Evolutionary conservation across 2,888 invertebrate species (phyloP), one percentile per base, ranked within the genome.

Genomic region (Pyralis farinalis): DNA sequence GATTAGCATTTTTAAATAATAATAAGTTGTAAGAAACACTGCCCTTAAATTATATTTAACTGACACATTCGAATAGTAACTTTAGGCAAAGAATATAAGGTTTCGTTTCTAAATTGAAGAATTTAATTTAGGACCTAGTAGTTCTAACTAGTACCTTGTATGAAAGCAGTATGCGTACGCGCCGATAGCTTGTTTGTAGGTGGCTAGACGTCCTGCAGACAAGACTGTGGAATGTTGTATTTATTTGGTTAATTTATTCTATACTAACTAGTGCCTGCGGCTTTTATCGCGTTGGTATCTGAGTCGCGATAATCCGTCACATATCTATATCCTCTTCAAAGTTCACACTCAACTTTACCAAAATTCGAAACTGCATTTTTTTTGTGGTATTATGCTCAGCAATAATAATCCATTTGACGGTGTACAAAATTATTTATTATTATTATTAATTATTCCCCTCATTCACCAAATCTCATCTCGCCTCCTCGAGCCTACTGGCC

Each of bases 141-240:
- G 25, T 40, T 11, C 21, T 41, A 40, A 35, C 40, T 40, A 29
- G 29, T 22, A 43, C 9, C 32, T 46, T 54, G 61, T 57, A 56
- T 51, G 69, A 69, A 77, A 66, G 58, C 63, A 58, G 63, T 51
- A 56, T 67, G 71, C 72, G 76, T 71, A 61, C 54, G 64, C 67
- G 63, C 62, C 42, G 63, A 72, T 72, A 74, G 71, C 70, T 60
- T 46, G 60, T 52, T 11, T 51, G 60, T 57, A 67, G 60, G 55
- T 53, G 74, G 63, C 78, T 81, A 83, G 84, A 84, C 81, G 63
- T 55, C 58, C 61, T 58, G 63, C 76, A 84, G 82, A 83, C 83
- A 38, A 35, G 46, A 31, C 12, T 30, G 29, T 9, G 50, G 53
- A 52, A 55, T 55, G 54, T 43, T 5, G 35, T 11, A 41, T 42